These are phyloP conservation scores for Pheosia tremula DNA, from an alignment of 2,888 invertebrate species.

Conservation along the genomic window DNA sequence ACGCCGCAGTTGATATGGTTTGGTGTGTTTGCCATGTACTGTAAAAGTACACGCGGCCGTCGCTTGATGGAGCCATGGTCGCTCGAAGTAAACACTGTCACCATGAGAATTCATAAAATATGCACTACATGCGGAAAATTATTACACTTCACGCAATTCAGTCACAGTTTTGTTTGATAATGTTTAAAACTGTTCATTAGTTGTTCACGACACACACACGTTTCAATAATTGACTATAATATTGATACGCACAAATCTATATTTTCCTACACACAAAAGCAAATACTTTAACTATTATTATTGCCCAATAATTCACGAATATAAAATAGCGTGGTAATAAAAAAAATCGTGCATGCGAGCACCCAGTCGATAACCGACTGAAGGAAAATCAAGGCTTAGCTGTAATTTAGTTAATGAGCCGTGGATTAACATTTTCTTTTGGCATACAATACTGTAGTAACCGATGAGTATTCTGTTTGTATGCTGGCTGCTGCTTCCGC, in stretches of 20 bases:
- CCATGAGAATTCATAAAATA: conserved; percentile 83
- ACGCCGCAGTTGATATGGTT: conserved; percentile 44
- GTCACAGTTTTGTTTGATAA: conserved; percentile 16
- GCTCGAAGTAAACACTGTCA: conserved; percentile 87
- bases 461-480: conserved; percentile 68
- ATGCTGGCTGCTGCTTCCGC: conserved; percentile 60
- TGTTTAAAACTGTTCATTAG: neutral
- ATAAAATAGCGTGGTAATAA: conserved; percentile 10
- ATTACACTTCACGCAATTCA: conserved; percentile 19
- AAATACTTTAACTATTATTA: conserved; percentile 9
- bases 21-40: conserved; percentile 64
- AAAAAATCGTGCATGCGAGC: conserved; percentile 57
- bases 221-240: neutral
- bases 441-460: conserved; percentile 70
- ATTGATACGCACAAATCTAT: neutral
- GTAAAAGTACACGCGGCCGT: conserved; percentile 81
- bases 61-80: conserved; percentile 85
- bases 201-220: neutral
- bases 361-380: conserved; percentile 68
- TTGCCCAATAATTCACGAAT: conserved; percentile 1
- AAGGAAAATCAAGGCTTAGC: conserved; percentile 75
- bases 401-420: conserved; percentile 71
- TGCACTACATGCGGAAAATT: conserved; percentile 40
- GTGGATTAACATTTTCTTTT: conserved; percentile 81
- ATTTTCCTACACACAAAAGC: conserved; percentile 14